phyloP scores from a whole-genome alignment of 2,797 vertebrate species.

The Rhynchotus rufescens region DNA sequence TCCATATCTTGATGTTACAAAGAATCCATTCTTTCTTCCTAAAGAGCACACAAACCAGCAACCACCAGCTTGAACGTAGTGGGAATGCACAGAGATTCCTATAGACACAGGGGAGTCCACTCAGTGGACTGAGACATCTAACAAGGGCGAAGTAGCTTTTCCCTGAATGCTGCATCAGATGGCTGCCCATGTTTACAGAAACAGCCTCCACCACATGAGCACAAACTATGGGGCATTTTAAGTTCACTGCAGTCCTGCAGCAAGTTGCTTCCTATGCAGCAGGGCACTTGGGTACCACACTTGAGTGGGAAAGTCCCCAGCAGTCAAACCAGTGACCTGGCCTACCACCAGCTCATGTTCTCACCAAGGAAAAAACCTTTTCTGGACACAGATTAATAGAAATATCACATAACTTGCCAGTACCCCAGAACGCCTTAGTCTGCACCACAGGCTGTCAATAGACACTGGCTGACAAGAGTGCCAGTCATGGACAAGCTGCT shows the following conservation, averaged over 20 bases:
- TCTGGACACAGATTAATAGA: not conserved
- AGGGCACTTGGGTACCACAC: not conserved
- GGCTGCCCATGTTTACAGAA: not conserved
- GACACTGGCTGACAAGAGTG: fast-evolving
- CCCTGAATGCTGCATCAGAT: not conserved
- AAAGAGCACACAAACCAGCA: not conserved
- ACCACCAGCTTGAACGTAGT: not conserved
- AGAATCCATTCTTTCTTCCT: not conserved
- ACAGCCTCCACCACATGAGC: fast-evolving
- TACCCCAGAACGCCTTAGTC: not conserved
- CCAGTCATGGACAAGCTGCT: not conserved
- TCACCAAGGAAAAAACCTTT: not conserved
- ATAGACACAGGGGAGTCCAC: not conserved
- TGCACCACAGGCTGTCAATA: not conserved
- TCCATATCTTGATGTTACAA: not conserved
- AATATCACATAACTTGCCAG: not conserved
- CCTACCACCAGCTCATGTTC: not conserved
- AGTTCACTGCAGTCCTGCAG: not conserved
- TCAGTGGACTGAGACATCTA: not conserved
- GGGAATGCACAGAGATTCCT: not conserved
- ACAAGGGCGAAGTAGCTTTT: not conserved
- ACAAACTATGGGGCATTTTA: not conserved
- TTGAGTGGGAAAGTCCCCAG: not conserved
- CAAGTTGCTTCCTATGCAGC: not conserved
- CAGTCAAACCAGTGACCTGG: not conserved